Evolutionary conservation across 2,888 invertebrate genomes (phyloP), one percentile per base, ranked within the genome.

Genomic region (Bruchidius siliquastri): DNA sequence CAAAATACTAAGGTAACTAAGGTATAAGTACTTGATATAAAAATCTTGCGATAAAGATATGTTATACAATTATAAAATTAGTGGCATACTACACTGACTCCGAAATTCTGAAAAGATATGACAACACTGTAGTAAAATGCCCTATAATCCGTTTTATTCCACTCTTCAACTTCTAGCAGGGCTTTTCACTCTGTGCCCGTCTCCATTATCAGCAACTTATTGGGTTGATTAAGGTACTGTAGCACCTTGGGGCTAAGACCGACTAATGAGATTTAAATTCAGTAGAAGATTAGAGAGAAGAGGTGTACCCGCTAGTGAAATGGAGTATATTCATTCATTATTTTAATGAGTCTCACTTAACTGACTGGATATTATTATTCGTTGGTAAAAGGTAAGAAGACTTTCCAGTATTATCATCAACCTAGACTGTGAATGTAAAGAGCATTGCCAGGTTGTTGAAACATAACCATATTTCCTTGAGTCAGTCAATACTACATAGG

Each of bases 151-250:
- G 30, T 72, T 71, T 69, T 73, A 66, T 73, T 71, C 67, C 73
- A 49, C 49, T 49, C 8, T 74, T 72, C 72, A 71, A 71, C 69
- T 71, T 18, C 13, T 13, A 49, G 49, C 18, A 49, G 49, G 49
- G 49, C 8, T 49, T 72, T 73, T 20, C 70, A 67, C 73, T 76
- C 74, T 70, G 67, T 67, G 69, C 74, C 21, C 32, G 67, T 73
- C 72, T 75, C 76, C 74, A 76, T 77, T 77, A 76, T 77, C 72
- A 77, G 73, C 76, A 72, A 75, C 77, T 76, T 76, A 77, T 75
- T 74, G 74, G 73, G 76, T 77, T 77, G 74, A 75, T 73, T 75
- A 71, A 76, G 71, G 8, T 13, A 49, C 49, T 49, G 49, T 13
- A 49, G 49, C 49, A 49, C 49, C 49, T 49, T 49, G 18, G 49